Evolutionary conservation across 2,888 invertebrate genomes (phyloP).

Genomic region (Caprella mutica): DNA sequence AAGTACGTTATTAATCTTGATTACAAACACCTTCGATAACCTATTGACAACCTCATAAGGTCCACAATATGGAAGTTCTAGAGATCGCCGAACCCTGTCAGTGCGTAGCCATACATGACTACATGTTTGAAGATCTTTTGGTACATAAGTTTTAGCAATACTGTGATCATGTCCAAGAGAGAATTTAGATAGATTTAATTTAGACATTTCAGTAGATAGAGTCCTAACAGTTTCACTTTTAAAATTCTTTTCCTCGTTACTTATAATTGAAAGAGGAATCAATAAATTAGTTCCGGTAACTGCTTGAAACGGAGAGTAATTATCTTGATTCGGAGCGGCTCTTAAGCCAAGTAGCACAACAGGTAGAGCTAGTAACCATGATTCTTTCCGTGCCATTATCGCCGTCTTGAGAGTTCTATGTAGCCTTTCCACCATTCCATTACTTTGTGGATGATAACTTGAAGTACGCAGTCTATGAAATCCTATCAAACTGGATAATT

Average conservation of each 20-base stretch:
- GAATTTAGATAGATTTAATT: neutral
- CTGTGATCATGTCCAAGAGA: no score
- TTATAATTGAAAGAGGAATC: constrained; percentile 19
- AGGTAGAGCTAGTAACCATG: constrained; percentile 38
- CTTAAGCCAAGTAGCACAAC: constrained; percentile 39
- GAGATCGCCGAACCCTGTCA: no score
- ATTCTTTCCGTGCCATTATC: constrained; percentile 35
- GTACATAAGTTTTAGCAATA: neutral
- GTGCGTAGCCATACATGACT: neutral
- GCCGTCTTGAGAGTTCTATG: constrained; percentile 42
- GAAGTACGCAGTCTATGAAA: constrained; percentile 8
- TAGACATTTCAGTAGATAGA: neutral
- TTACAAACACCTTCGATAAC: no score
- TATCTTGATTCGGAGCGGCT: constrained; percentile 36
- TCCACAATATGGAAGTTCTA: neutral
- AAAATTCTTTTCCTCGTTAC: neutral
- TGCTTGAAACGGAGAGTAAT: constrained; percentile 34
- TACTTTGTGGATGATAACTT: constrained; percentile 37
- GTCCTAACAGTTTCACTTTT: neutral
- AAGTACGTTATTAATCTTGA: neutral
- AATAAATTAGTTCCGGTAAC: constrained; percentile 33
- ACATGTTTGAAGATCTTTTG: neutral
- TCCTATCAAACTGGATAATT: constrained; percentile 14
- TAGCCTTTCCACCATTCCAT: constrained; percentile 41
- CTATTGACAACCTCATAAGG: no score